These are phyloP conservation scores for Columbina picui DNA, from an alignment of 2,113 vertebrate species.

Conservation along the genomic window DNA sequence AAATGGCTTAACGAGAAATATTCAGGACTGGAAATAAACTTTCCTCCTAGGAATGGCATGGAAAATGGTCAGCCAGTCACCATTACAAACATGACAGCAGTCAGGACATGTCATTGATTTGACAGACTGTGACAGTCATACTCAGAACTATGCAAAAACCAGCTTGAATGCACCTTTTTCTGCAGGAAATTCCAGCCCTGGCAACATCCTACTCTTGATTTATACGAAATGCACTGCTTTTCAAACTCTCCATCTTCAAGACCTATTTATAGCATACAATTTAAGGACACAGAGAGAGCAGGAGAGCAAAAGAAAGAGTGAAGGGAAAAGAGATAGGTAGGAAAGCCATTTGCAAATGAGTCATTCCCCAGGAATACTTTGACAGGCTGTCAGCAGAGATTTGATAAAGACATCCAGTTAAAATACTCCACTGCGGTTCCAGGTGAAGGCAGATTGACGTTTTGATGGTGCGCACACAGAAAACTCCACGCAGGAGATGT, in stretches of 20 bases:
- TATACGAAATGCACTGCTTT: neutral
- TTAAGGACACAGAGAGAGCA: neutral
- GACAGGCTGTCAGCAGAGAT: constrained; percentile 51
- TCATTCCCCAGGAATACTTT: constrained; percentile 18
- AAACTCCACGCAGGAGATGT: neutral
- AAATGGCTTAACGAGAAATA: neutral
- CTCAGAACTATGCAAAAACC: neutral
- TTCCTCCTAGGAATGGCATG: neutral
- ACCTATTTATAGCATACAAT: constrained; percentile 10
- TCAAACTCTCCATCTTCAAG: neutral
- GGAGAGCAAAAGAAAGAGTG: neutral
- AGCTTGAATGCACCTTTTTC: neutral
- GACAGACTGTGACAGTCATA: neutral
- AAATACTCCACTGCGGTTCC: neutral
- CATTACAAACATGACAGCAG: neutral
- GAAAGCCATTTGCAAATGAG: constrained; percentile 25
- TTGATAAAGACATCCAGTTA: constrained; percentile 34
- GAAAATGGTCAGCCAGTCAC: neutral
- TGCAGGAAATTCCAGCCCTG: neutral
- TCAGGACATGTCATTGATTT: neutral
- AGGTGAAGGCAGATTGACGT: neutral
- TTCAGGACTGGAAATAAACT: neutral
- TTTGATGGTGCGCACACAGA: neutral
- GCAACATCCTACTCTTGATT: neutral
- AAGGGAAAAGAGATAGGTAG: constrained; percentile 8